Evolutionary conservation across 2,113 vertebrate genomes (phyloP), one percentile per base, ranked within the genome.

Genomic region (Australoheros scitulus): DNA sequence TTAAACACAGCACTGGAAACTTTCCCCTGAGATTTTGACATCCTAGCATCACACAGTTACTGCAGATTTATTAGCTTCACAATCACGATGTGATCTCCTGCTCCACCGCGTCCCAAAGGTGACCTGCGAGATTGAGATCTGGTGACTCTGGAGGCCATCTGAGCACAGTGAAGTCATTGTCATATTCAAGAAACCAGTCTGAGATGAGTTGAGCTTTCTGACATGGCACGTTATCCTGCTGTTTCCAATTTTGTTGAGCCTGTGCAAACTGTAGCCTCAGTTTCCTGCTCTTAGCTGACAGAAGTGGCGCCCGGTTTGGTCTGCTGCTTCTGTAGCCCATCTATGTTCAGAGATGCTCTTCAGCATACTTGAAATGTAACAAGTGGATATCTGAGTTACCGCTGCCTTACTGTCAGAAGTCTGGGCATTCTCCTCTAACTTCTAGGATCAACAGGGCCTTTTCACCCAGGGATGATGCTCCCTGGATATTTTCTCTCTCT

Each of bases 351-450:
- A 43, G 22, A 65, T 26, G 63, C n/a, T 65, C 22, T 47, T 65
- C 38, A 26, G 38, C 14, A 65, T 1, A 65, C 38, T 65, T 24
- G n/a, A 38, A 43, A 65, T 65, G 63, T 43, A 43, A 43, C 24
- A 36, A 24, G 36, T 43, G n/a, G 36, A 24, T 65, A 24, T 65
- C 24, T 65, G n/a, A 65, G 4, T 0, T 24, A 65, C 38, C 43
- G 63, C 24, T 65, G 38, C 63, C 63, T 65, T 43, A n/a, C 61
- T 64, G 41, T 22, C 61, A 64, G 20, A 64, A n/a, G 36, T 41
- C 20, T 41, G 61, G 22, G 41, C 61, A 0, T 64, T 64, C 11
- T 64, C 61, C 22, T 64, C 22, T 64, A 64, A 24, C 1, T 6
- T 24, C n/a, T 14, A 36, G 36, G 61, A 36, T 36, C 36, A 41